Base-by-base conservation (phyloP, 2,888 invertebrate species). In the Flabesymbios commensalis region DNA sequence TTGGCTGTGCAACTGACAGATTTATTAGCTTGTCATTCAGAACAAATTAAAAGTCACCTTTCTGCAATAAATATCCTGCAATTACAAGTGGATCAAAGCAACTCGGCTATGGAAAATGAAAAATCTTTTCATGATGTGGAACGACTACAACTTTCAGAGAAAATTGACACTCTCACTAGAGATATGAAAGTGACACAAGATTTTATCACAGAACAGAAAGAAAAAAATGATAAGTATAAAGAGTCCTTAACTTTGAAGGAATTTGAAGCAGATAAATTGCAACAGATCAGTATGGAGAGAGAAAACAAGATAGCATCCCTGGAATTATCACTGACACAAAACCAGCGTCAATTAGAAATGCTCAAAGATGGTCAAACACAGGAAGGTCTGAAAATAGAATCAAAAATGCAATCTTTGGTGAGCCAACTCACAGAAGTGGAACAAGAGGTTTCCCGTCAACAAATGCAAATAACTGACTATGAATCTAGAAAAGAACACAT, bases 361-460 rank as follows among this genome's bases (percentile, higher is more conserved):
- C n/a, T 52, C 14, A 32, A 36, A 17, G 36, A 36, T 10, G 24
- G 14, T 19, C 32, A 52, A 36, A n/a, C 53, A 33, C 33, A 52
- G 33, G 32, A 33, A 19, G 24, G 36, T n/a, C 53, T 52, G 14
- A 7, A 36, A 33, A n/a, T 52, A 7, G 33, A 52, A 22, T 32
- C 53, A 14, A 76, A 74, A 60, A 65, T 72, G 3, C 70, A 74
- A 51, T 72, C 74, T 10, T 47, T 77, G 24, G 63, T 77, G 0
- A 43, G 48, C 39, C 75, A 78, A 57, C 59, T 78, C 5, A 59
- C 71, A n/a, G 75, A 76, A n/a, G 42, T 74, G 28, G 76, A 75
- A 62, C 63, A 69, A 24, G 70, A 71, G 59, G 54, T 74, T 28
- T 26, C 55, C 14, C 24, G 55, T 26, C 55, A 55, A 31, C 43